Conservation (phyloP, 2,113 vertebrate species). For the Nannobrachium achirus region DNA sequence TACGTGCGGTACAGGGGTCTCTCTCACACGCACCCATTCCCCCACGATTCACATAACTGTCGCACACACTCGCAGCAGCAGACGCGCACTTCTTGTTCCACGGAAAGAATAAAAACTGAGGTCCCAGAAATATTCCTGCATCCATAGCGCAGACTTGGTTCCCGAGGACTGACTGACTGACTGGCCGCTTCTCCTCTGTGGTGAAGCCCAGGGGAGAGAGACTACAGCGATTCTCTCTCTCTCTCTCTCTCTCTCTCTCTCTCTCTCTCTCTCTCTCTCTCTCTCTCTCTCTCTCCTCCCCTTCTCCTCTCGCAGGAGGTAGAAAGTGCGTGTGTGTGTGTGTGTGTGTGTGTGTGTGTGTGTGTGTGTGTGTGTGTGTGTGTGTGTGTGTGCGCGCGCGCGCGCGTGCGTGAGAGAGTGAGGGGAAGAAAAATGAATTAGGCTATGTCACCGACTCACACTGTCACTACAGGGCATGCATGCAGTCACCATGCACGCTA, state of each 20-base stretch:
- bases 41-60: not conserved
- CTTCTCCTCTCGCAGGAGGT: not conserved
- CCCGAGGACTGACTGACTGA: conserved; percentile 1
- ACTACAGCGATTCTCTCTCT: conserved; percentile 34
- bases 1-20: too few species aligned
- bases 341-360: not conserved
- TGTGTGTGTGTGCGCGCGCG: not conserved
- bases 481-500: too few species aligned
- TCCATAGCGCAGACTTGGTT: conserved; percentile 23
- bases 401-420: too few species aligned
- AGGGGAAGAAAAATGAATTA: too few species aligned
- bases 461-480: too few species aligned
- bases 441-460: too few species aligned
- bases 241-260: conserved; percentile 78
- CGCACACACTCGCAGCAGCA: too few species aligned
- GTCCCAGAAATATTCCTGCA: conserved; percentile 33
- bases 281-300: conserved; percentile 1
- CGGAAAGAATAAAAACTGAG: too few species aligned
- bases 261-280: conserved; percentile 49
- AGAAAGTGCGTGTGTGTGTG: not conserved
- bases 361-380: not conserved
- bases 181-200: conserved; percentile 59
- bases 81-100: conserved; percentile 37
- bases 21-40: conserved; percentile 13
- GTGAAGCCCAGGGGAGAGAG: conserved; percentile 80